phyloP scores from a whole-genome alignment of 2,888 invertebrate genomes.

The Drosophila neoperkinsi region DNA sequence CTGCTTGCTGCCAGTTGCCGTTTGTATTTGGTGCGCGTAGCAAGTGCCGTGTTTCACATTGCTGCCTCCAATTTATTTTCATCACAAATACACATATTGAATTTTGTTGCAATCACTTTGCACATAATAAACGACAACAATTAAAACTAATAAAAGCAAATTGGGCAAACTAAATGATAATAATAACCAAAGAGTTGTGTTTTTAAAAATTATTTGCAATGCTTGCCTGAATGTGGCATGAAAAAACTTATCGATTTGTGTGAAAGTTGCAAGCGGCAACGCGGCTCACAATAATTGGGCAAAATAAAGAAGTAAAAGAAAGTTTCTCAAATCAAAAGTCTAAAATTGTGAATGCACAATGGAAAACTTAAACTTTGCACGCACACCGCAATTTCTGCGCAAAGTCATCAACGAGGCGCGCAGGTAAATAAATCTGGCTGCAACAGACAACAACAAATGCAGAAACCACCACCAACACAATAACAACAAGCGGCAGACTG shows the following conservation, averaged over 20 bases:
- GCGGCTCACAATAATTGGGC: conserved; percentile 42
- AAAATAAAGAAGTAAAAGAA: conserved; percentile 47
- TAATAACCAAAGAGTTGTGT: neutral
- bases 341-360: conserved; percentile 70
- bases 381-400: conserved; percentile 84
- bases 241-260: conserved; percentile 69
- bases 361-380: conserved; percentile 84
- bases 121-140: conserved; percentile 2
- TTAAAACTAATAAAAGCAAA: conserved; percentile 10
- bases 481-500: conserved; percentile 28
- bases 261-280: conserved; percentile 60
- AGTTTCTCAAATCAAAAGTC: conserved; percentile 54
- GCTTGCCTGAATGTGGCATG: conserved; percentile 19
- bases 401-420: conserved; percentile 84
- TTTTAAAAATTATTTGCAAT: conserved; percentile 2
- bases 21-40: conserved; percentile 67
- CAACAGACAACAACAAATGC: conserved; percentile 38
- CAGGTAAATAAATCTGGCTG: conserved; percentile 69
- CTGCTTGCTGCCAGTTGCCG: conserved; percentile 59
- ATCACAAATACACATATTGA: conserved; percentile 1
- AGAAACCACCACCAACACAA: conserved; percentile 41
- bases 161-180: neutral
- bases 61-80: conserved; percentile 27
- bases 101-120: conserved; percentile 25
- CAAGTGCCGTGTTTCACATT: conserved; percentile 52